Evolutionary conservation across 2,797 vertebrate species (phyloP).

Genomic region (Crocodylus rhombifer): DNA sequence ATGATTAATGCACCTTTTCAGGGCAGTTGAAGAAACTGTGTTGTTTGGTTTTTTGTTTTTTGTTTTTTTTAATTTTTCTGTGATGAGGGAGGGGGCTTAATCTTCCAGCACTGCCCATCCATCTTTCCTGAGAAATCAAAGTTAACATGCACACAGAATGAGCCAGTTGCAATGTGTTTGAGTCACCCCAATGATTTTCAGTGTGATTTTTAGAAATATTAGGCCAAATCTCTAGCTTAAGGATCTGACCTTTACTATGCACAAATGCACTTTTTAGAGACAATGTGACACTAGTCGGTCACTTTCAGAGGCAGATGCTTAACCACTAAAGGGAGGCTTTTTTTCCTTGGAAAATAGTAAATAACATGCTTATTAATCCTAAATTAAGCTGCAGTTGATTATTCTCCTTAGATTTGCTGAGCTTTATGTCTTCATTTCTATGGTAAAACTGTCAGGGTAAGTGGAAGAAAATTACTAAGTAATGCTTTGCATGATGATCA

Average conservation of each 20-base stretch:
- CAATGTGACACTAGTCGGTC: not conserved
- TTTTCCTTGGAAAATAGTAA: not conserved
- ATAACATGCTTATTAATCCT: slow-evolving; percentile 23
- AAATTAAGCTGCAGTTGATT: slow-evolving; percentile 33
- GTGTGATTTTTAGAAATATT: not conserved
- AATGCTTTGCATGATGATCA: slow-evolving; percentile 16
- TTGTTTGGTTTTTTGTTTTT: not conserved
- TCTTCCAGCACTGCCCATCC: not conserved
- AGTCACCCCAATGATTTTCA: not conserved
- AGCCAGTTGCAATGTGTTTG: not conserved
- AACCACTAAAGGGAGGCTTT: not conserved
- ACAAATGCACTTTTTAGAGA: slow-evolving; percentile 17
- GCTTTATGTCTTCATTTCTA: slow-evolving; percentile 55
- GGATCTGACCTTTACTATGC: not conserved
- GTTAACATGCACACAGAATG: not conserved
- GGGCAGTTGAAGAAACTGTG: not conserved
- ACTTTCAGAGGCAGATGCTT: not conserved
- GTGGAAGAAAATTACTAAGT: slow-evolving; percentile 49
- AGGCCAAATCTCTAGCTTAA: not conserved
- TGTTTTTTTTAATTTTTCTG: not conserved
- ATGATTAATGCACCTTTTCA: not conserved
- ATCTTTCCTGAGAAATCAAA: not conserved
- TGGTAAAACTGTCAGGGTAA: slow-evolving; percentile 36
- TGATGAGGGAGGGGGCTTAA: not conserved
- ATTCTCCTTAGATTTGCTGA: slow-evolving; percentile 40